Percentiles rank a stretch among this genome's conserved stretches.
These are phyloP conservation scores for Ceramica pisi DNA, from an alignment of 2,888 invertebrate genomes.

Conservation along the genomic window DNA sequence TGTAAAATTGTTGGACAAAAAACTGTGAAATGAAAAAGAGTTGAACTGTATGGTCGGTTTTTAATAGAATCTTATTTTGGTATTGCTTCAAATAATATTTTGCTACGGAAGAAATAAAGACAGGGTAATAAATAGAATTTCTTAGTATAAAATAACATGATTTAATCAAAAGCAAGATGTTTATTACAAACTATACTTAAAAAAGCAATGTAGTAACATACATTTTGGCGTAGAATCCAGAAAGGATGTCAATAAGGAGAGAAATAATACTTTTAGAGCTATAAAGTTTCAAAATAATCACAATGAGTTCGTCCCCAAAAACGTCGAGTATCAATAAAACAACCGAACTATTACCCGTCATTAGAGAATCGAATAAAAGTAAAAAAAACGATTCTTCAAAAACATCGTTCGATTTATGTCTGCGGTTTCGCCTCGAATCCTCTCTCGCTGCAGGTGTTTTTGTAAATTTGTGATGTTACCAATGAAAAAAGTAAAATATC, in stretches of 20 bases:
- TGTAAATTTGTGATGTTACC: constrained; percentile 59
- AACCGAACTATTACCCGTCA: constrained; percentile 74
- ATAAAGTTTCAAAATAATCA: constrained; percentile 63
- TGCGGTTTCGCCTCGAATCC: constrained; percentile 77
- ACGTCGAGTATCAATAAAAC: constrained; percentile 66
- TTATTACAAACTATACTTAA: constrained; percentile 13
- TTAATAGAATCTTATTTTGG: constrained; percentile 16
- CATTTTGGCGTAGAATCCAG: constrained; percentile 40
- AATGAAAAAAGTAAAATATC: constrained; percentile 49
- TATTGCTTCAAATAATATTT: constrained; percentile 20
- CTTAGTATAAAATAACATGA: too few species aligned
- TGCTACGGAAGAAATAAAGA: background rate
- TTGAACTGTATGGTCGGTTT: background rate
- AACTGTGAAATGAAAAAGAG: constrained; percentile 5
- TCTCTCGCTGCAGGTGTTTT: constrained; percentile 75
- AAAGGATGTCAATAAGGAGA: constrained; percentile 33
- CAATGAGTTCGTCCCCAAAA: constrained; percentile 67
- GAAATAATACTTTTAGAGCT: constrained; percentile 56
- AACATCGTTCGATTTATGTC: constrained; percentile 78
- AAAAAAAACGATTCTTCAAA: constrained; percentile 75
- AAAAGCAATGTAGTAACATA: constrained; percentile 22
- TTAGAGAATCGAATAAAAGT: constrained; percentile 78
- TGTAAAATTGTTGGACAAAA: constrained; percentile 46
- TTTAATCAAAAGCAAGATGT: background rate
- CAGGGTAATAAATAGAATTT: too few species aligned